Conservation (phyloP, 2,113 vertebrate genomes). For the Sigmodon hispidus region DNA sequence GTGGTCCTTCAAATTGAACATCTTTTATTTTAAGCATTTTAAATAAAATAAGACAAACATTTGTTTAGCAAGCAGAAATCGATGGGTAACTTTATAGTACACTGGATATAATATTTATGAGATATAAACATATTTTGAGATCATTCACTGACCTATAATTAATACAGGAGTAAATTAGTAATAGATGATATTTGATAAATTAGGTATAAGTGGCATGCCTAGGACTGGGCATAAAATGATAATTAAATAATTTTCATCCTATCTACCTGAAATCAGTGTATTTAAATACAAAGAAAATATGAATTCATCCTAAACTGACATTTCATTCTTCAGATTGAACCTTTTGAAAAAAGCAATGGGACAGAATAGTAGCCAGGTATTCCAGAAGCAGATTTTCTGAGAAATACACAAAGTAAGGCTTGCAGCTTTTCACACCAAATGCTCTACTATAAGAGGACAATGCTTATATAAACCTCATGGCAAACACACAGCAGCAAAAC, state of each 20-base stretch:
- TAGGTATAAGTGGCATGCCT: background rate
- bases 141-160: background rate
- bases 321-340: background rate
- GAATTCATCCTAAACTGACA: background rate
- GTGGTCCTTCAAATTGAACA: background rate
- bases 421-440: background rate
- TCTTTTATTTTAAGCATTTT: constrained; percentile 6
- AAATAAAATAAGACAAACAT: background rate
- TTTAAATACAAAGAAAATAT: background rate
- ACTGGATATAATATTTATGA: background rate
- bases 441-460: background rate
- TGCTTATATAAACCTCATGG: background rate
- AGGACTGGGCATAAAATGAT: background rate
- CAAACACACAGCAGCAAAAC: background rate
- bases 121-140: background rate
- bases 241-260: background rate
- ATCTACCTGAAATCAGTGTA: background rate
- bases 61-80: background rate
- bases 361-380: no score
- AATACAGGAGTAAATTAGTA: background rate
- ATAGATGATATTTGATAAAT: background rate
- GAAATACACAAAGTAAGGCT: background rate
- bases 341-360: background rate
- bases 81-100: background rate
- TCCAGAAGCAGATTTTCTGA: accelerated